phyloP scores from a whole-genome alignment of 2,113 vertebrate species.

The Salminus brasiliensis region DNA sequence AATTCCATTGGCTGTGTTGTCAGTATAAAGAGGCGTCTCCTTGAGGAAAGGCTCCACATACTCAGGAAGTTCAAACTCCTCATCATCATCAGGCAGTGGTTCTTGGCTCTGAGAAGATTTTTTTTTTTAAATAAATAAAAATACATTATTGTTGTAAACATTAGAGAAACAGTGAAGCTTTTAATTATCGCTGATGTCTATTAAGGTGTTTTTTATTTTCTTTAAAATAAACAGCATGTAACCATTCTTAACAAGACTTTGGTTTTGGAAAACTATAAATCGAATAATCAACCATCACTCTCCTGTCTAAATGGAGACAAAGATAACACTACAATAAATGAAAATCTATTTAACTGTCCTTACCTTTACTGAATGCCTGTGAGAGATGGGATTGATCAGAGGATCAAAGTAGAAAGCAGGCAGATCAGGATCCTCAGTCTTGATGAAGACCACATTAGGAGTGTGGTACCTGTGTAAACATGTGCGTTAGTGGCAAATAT shows the following conservation, averaged over 20 bases:
- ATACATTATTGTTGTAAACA: too few relatives aligned
- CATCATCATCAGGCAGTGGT: conserved; percentile 94
- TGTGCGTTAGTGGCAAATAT: background rate
- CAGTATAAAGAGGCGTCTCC: conserved; percentile 94
- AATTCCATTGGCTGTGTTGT: conserved; percentile 97
- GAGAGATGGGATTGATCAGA: conserved; percentile 97
- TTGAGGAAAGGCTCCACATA: conserved; percentile 96
- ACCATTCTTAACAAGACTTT: too few relatives aligned
- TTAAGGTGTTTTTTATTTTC: too few relatives aligned
- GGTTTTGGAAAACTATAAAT: too few relatives aligned
- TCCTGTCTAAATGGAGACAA: background rate
- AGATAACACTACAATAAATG: background rate
- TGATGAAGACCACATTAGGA: conserved; percentile 98
- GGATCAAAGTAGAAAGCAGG: conserved; percentile 99
- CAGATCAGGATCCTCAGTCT: conserved; percentile 97
- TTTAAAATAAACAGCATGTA: too few relatives aligned
- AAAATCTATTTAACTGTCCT: conserved; percentile 36
- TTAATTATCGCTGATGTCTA: too few relatives aligned
- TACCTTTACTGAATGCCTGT: conserved; percentile 97
- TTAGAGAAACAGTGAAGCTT: background rate
- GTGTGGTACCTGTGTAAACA: conserved; percentile 89
- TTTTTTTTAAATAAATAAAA: too few relatives aligned
- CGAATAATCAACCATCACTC: too few relatives aligned
- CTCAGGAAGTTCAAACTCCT: conserved; percentile 97
- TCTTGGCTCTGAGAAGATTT: conserved; percentile 88